Evolutionary conservation across 2,888 invertebrate species (phyloP).

Genomic region (Gryllus longicercus): DNA sequence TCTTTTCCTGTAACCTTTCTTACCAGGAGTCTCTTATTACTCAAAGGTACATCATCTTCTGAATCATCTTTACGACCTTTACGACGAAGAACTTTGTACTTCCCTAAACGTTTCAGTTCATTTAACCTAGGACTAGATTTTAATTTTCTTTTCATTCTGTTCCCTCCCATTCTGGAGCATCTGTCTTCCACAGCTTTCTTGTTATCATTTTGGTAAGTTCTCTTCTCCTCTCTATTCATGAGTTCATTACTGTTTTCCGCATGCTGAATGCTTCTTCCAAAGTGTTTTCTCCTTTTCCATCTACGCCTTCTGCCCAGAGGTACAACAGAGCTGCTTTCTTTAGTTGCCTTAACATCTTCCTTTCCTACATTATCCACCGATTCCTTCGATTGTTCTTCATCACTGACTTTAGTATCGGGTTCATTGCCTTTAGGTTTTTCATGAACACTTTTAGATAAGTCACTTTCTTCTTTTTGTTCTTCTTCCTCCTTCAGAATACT

Average conservation of each 20-base stretch:
- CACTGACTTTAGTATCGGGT: not conserved
- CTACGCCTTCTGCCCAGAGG: slow-evolving; percentile 35
- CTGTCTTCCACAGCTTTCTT: slow-evolving; percentile 36
- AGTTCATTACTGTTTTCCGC: slow-evolving; percentile 32
- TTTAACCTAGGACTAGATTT: slow-evolving; percentile 27
- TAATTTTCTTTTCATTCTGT: slow-evolving; percentile 33
- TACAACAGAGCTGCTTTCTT: slow-evolving; percentile 40
- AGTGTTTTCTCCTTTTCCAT: slow-evolving; percentile 35
- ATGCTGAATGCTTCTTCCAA: slow-evolving; percentile 38
- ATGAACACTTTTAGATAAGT: not conserved
- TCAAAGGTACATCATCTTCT: slow-evolving; percentile 38
- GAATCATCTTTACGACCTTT: slow-evolving; percentile 42
- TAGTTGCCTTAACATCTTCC: slow-evolving; percentile 6
- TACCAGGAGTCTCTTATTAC: slow-evolving; percentile 30
- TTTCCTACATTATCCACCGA: slow-evolving; percentile 37
- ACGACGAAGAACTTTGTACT: not conserved
- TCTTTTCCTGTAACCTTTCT: slow-evolving; percentile 26
- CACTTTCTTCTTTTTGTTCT: slow-evolving; percentile 18
- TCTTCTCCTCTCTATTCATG: slow-evolving; percentile 30
- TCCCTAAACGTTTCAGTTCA: slow-evolving; percentile 25
- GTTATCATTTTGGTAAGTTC: slow-evolving; percentile 35
- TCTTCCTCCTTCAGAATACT: too few species aligned
- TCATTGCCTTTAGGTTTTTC: not conserved
- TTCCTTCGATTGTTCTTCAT: slow-evolving; percentile 38
- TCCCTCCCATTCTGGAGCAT: slow-evolving; percentile 36